Conservation (phyloP, 2,113 vertebrate genomes). For the Oceanites oceanicus region DNA sequence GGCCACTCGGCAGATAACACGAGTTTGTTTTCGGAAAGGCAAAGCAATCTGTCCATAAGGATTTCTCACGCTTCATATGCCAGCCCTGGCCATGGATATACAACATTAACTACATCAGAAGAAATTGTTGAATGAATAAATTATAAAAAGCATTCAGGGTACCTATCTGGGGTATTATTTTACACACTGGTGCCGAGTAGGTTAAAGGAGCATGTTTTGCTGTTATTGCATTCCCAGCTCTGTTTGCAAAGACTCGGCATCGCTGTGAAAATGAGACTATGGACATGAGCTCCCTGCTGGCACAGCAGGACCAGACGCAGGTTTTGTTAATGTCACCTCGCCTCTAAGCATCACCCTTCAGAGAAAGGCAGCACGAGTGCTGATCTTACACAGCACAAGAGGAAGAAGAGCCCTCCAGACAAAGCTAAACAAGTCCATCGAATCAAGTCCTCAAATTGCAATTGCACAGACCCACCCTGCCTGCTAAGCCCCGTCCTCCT, state of each 20-base stretch:
- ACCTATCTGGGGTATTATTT: constrained; percentile 58
- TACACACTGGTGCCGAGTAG: background rate
- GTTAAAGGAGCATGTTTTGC: constrained; percentile 63
- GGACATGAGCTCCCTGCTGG: background rate
- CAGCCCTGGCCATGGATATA: constrained; percentile 49
- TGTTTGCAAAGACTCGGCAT: background rate
- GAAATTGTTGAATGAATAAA: constrained; percentile 67
- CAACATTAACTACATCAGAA: constrained; percentile 62
- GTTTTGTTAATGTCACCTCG: background rate
- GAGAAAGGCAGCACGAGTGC: background rate
- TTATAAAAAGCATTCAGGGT: constrained; percentile 58
- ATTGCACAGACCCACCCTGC: background rate
- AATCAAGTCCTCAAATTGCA: background rate
- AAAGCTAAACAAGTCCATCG: background rate
- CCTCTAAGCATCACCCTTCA: background rate
- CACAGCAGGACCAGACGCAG: background rate
- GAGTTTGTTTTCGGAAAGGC: constrained; percentile 49
- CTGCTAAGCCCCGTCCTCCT: background rate
- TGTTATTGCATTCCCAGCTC: constrained; percentile 3
- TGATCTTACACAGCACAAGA: background rate
- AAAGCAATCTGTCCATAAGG: constrained; percentile 68
- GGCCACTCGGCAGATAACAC: constrained; percentile 32
- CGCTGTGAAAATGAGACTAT: constrained; percentile 34
- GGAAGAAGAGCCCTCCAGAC: background rate
- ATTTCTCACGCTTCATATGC: constrained; percentile 62